These are phyloP conservation scores for Myzus persicae DNA, from an alignment of 1,140 invertebrate species.

Conservation along the genomic window DNA sequence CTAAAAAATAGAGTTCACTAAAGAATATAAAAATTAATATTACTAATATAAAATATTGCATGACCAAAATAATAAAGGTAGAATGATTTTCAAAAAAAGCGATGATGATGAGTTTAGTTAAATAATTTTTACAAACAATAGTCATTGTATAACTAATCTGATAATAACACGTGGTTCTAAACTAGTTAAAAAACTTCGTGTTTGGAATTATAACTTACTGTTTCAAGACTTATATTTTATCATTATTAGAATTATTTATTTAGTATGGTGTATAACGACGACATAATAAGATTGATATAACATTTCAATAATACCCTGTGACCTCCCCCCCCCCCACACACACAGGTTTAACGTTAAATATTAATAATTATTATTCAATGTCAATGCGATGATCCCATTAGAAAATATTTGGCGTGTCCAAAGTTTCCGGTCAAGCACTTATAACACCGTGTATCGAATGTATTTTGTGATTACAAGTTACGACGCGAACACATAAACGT, in stretches of 20 bases:
- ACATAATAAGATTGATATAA: not conserved
- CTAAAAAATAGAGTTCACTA: too few relatives aligned
- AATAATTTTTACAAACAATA: not conserved
- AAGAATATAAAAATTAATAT: not conserved
- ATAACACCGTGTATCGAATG: not conserved
- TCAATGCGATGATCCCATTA: not conserved
- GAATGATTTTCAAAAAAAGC: not conserved
- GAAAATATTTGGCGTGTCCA: not conserved
- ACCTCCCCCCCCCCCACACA: too few relatives aligned
- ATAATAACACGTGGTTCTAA: not conserved
- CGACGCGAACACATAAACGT: not conserved
- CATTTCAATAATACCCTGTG: not conserved
- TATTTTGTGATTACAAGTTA: not conserved
- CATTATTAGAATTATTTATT: not conserved
- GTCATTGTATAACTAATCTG: not conserved
- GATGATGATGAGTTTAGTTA: too few relatives aligned
- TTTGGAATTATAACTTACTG: not conserved
- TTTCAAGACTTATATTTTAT: too few relatives aligned
- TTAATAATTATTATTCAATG: not conserved
- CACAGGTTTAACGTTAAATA: not conserved
- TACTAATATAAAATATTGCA: not conserved
- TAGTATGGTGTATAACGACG: too few relatives aligned
- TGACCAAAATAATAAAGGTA: not conserved
- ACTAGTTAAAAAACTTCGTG: not conserved
- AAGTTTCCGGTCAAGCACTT: not conserved